A percentile compares a stretch with the other conserved stretches of the same genome.
phyloP scores from a whole-genome alignment of 2,113 vertebrate genomes.

The Catharus bicknelli region DNA sequence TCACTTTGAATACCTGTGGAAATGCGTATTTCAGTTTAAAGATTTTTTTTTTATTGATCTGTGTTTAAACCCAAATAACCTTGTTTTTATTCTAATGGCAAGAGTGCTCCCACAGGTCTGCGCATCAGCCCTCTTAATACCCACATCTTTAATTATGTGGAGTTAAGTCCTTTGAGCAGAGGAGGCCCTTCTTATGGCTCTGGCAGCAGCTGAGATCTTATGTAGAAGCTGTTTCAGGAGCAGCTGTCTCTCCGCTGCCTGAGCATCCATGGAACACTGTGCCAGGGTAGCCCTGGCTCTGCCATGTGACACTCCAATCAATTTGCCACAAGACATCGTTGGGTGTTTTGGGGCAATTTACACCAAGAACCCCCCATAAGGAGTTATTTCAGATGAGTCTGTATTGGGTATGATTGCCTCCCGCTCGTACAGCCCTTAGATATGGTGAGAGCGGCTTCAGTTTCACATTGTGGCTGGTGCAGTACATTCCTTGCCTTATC shows the following conservation, averaged over 20 bases:
- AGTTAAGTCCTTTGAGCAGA: neutral
- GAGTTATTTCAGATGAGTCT: neutral
- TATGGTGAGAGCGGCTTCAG: neutral
- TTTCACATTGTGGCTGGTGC: accelerated
- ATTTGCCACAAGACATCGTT: neutral
- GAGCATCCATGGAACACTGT: accelerated
- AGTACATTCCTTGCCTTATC: neutral
- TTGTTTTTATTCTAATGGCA: neutral
- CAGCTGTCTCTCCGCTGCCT: accelerated
- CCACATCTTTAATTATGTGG: neutral
- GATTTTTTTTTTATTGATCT: slow-evolving; percentile 9
- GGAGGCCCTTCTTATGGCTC: neutral
- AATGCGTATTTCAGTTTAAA: slow-evolving; percentile 25
- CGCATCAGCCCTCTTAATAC: neutral
- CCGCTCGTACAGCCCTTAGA: neutral
- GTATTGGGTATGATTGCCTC: neutral
- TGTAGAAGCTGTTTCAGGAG: neutral
- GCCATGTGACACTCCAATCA: accelerated
- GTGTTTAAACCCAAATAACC: neutral
- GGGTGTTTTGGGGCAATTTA: neutral
- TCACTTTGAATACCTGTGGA: slow-evolving; percentile 21
- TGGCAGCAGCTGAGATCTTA: neutral
- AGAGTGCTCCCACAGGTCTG: neutral
- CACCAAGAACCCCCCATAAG: neutral
- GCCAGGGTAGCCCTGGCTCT: neutral